These are phyloP conservation scores for Bombyx mandarina DNA, from an alignment of 1,140 invertebrate species.

Conservation along the genomic window DNA sequence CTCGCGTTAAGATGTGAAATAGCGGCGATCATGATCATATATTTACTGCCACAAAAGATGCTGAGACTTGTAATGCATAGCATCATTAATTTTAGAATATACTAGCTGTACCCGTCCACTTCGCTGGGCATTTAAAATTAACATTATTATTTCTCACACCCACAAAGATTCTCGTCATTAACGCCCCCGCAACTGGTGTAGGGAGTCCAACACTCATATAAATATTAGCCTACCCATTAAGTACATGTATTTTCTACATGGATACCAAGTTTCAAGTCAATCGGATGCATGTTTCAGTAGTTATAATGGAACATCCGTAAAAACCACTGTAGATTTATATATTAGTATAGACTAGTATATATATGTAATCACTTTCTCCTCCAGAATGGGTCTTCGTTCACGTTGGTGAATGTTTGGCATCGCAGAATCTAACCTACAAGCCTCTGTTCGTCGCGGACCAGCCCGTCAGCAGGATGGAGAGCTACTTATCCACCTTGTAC, in stretches of 20 bases:
- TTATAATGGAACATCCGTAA: too few species aligned
- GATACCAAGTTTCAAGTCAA: too few species aligned
- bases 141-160: too few species aligned
- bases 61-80: not conserved
- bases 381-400: conserved; percentile 18
- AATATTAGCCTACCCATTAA: too few species aligned
- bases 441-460: not conserved
- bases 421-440: conserved; percentile 2
- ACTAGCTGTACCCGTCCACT: too few species aligned
- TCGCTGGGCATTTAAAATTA: too few species aligned
- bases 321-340: too few species aligned
- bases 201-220: too few species aligned
- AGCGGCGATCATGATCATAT: not conserved
- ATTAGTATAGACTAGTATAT: not conserved
- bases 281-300: too few species aligned
- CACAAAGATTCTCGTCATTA: too few species aligned
- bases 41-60: not conserved
- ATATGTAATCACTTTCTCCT: not conserved
- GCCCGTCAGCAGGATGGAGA: conserved; percentile 1
- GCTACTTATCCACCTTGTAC: not conserved
- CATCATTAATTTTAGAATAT: not conserved
- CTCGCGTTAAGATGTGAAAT: not conserved
- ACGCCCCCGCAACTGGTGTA: too few species aligned
- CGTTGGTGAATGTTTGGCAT: conserved; percentile 8
- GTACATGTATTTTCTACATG: too few species aligned